Evolutionary conservation across 92 coral and sea anemone genomes (phyloP).

Genomic region (Blastomussa wellsi): DNA sequence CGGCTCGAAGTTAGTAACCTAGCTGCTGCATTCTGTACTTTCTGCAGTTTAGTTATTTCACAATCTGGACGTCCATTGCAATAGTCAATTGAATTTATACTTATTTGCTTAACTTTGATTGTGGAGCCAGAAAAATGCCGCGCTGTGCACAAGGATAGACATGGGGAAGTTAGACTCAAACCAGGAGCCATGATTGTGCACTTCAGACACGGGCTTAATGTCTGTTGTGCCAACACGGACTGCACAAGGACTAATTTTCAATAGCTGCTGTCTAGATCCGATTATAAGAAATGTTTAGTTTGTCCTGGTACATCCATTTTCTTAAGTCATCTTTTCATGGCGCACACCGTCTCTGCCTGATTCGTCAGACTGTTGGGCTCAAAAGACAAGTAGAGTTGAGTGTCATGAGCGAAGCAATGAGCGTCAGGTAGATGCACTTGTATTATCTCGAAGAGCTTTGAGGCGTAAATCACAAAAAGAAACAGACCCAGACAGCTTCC

Average conservation of each 20-base stretch:
- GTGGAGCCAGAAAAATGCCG: neutral
- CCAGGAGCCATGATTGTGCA: neutral
- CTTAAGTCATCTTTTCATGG: neutral
- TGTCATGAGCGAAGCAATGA: too few species aligned
- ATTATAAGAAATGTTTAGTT: neutral
- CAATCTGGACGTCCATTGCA: neutral
- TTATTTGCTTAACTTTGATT: neutral
- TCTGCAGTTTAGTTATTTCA: neutral
- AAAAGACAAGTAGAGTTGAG: too few species aligned
- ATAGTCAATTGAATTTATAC: neutral
- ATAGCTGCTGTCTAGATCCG: neutral
- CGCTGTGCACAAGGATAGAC: neutral
- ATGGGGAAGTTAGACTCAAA: neutral
- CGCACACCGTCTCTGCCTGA: neutral
- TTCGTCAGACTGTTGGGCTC: too few species aligned
- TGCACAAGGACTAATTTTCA: neutral
- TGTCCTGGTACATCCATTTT: constrained; percentile 5
- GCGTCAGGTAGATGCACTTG: too few species aligned
- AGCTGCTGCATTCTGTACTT: neutral
- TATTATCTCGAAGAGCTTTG: too few species aligned
- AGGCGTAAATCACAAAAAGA: too few species aligned
- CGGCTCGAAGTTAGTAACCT: neutral
- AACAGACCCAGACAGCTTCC: neutral
- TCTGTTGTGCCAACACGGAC: neutral
- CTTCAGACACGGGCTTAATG: neutral